phyloP scores from a whole-genome alignment of 2,888 invertebrate genomes.

The Apoderus coryli region DNA sequence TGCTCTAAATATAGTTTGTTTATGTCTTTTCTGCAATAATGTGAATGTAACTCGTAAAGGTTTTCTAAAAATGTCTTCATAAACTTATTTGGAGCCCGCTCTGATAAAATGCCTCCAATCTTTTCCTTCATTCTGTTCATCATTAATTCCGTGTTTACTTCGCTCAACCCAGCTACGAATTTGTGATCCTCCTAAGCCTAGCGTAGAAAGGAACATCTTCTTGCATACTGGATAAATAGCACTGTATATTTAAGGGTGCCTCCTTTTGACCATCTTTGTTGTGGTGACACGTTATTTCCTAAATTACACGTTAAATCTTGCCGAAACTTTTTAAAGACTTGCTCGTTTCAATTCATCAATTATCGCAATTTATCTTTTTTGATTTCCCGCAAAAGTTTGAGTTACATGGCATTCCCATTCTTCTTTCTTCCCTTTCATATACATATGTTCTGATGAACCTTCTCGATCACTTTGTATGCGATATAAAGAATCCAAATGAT shows the following conservation, averaged over 20 bases:
- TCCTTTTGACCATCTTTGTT: constrained; percentile 5
- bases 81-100: constrained; percentile 4
- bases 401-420: constrained; percentile 3
- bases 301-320: constrained; percentile 5
- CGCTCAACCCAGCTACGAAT: constrained; percentile 6
- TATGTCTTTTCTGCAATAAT: constrained; percentile 17
- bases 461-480: no score
- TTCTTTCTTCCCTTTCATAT: constrained; percentile 6
- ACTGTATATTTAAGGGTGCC: constrained; percentile 6
- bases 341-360: constrained; percentile 5
- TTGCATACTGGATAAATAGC: constrained; percentile 6
- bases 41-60: constrained; percentile 18
- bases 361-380: constrained; percentile 6
- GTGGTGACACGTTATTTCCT: constrained; percentile 5
- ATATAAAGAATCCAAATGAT: no score
- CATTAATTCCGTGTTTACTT: constrained; percentile 7
- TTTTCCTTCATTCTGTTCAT: constrained; percentile 6
- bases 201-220: constrained; percentile 6
- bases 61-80: constrained; percentile 12
- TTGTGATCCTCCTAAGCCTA: constrained; percentile 5
- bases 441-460: no score
- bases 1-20: constrained; percentile 18
- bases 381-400: constrained; percentile 7
- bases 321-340: constrained; percentile 7
- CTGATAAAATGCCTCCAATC: constrained; percentile 7